phyloP scores from a whole-genome alignment of 92 coral and sea anemone genomes.

The Paragorgia papillata region DNA sequence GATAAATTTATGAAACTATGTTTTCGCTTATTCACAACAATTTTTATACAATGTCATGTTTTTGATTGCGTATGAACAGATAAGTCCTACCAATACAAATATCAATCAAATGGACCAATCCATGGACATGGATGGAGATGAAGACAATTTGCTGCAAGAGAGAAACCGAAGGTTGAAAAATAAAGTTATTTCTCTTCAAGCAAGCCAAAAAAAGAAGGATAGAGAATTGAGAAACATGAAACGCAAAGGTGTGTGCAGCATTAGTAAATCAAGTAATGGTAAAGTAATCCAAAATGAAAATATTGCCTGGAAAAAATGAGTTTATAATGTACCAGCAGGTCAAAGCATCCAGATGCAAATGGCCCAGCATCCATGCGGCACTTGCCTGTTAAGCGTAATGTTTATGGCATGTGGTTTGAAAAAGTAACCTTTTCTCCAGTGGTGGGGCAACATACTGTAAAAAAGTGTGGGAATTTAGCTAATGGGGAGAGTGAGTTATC shows the following conservation, averaged over 20 bases:
- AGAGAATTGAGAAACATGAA: conserved; percentile 21
- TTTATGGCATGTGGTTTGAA: too few relatives aligned
- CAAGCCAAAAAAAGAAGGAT: not conserved
- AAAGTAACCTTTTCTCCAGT: too few relatives aligned
- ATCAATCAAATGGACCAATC: too few relatives aligned
- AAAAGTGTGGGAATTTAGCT: too few relatives aligned
- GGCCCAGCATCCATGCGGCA: not conserved
- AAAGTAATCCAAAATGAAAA: not conserved
- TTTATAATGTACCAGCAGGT: not conserved
- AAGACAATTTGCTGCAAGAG: not conserved
- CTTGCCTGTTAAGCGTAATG: too few relatives aligned
- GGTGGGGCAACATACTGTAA: too few relatives aligned
- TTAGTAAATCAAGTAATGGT: not conserved
- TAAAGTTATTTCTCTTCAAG: conserved; percentile 19
- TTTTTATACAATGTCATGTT: too few relatives aligned
- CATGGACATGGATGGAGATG: not conserved
- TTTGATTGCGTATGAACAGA: too few relatives aligned
- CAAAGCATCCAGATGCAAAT: not conserved
- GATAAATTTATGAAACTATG: too few relatives aligned
- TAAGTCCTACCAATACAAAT: too few relatives aligned
- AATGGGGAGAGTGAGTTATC: too few relatives aligned
- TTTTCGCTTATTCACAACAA: not conserved
- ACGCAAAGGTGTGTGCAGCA: conserved; percentile 26
- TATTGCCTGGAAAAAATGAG: not conserved
- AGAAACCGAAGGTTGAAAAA: conserved; percentile 17